Conservation (phyloP, 2,888 invertebrate species). For the Ectropis crepuscularia region DNA sequence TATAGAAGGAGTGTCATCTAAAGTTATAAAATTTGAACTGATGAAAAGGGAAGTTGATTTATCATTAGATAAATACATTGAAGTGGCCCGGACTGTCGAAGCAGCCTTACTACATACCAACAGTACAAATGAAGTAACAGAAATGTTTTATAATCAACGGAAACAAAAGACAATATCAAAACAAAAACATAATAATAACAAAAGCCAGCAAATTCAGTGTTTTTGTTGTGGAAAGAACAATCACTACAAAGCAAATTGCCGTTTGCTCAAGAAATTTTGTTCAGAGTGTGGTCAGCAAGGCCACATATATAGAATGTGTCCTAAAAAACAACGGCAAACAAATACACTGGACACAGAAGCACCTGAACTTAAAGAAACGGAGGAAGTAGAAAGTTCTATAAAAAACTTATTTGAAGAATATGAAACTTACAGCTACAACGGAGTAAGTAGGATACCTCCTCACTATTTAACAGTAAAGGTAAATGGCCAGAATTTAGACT, state of each 20-base stretch:
- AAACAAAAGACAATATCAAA: no score
- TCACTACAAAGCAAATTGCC: not conserved
- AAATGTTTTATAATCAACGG: no score
- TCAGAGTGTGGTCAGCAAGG: constrained; percentile 12
- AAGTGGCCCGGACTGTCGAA: no score
- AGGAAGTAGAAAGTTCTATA: not conserved
- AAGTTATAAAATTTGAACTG: no score
- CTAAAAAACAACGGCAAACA: not conserved
- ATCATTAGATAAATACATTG: no score
- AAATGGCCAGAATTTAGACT: not conserved
- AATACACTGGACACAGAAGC: not conserved
- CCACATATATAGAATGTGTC: constrained; percentile 6
- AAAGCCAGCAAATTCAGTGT: no score
- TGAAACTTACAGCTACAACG: not conserved
- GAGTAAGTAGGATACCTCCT: not conserved
- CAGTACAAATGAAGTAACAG: no score
- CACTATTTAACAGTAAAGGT: not conserved
- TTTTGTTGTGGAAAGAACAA: constrained; percentile 5
- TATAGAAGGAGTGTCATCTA: no score
- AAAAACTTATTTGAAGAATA: not conserved
- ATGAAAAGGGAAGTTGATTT: no score
- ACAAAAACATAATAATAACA: no score
- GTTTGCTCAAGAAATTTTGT: constrained; percentile 2
- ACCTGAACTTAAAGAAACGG: no score
- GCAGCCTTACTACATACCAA: no score